Evolutionary conservation across 2,797 vertebrate species (phyloP).

Genomic region (Lacerta bilineata): DNA sequence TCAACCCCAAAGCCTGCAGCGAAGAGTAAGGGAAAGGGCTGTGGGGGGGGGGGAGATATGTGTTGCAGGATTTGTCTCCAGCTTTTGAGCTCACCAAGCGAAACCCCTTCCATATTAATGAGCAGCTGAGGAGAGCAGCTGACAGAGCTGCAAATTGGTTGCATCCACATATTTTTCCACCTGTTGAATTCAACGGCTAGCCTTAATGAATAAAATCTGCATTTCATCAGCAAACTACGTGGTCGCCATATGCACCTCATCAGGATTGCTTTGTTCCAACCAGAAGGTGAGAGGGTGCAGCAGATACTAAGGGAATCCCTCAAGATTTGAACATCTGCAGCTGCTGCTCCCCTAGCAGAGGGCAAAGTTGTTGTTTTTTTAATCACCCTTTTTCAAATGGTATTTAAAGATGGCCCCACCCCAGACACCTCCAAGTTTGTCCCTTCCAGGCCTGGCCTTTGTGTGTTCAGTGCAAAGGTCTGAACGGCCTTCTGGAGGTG

Average conservation of each 20-base stretch:
- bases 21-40: neutral
- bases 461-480: too few species aligned
- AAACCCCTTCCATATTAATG: slow-evolving; percentile 21
- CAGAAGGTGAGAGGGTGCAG: slow-evolving; percentile 20
- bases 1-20: neutral
- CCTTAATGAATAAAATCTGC: neutral
- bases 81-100: neutral
- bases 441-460: too few species aligned
- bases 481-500: too few species aligned
- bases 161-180: slow-evolving; percentile 20
- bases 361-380: neutral
- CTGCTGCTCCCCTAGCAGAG: neutral
- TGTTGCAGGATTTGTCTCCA: neutral
- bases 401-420: neutral
- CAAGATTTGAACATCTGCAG: neutral
- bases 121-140: neutral
- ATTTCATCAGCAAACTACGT: neutral
- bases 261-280: neutral
- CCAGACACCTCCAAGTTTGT: neutral
- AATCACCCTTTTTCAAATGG: neutral
- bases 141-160: slow-evolving; percentile 13
- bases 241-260: neutral
- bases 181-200: slow-evolving; percentile 30
- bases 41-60: rapidly evolving
- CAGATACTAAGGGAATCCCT: neutral